These are phyloP conservation scores for Beris chalybata DNA, from an alignment of 2,888 invertebrate genomes.

Conservation along the genomic window DNA sequence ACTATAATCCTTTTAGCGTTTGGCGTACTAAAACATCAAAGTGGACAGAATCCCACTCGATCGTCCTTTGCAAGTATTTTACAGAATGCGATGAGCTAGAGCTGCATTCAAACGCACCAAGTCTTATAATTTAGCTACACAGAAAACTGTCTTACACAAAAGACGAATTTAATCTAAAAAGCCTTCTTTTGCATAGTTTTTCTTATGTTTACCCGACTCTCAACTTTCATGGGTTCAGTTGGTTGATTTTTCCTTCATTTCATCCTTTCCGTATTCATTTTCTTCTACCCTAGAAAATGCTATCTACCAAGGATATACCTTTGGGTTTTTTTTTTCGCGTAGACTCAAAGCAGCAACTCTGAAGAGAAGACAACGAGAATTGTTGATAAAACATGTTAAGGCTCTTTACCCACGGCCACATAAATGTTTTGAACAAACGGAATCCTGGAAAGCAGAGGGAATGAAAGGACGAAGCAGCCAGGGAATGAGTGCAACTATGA, in stretches of 20 bases:
- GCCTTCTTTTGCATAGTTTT: constrained; percentile 36
- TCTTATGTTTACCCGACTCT: constrained; percentile 39
- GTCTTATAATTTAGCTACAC: background rate
- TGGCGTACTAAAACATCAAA: no score
- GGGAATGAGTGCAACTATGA: constrained; percentile 3
- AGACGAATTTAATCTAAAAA: constrained; percentile 37
- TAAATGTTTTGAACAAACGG: constrained; percentile 29
- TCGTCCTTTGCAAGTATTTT: constrained; percentile 8
- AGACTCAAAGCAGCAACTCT: no score
- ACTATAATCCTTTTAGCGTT: no score
- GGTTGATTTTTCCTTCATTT: constrained; percentile 16
- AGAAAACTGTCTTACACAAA: constrained; percentile 20
- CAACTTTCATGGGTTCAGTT: constrained; percentile 23
- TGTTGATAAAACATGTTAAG: constrained; percentile 32
- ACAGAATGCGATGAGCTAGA: constrained; percentile 14
- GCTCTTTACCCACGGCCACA: constrained; percentile 30
- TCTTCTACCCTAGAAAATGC: background rate
- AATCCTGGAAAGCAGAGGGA: constrained; percentile 3
- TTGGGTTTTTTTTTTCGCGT: no score
- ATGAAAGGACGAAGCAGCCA: background rate
- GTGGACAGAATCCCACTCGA: no score
- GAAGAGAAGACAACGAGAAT: constrained; percentile 26
- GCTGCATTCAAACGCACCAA: constrained; percentile 18
- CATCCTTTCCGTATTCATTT: background rate
- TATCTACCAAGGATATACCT: no score